Conservation (phyloP, 2,888 invertebrate species). For the Masnerella sp. region DNA sequence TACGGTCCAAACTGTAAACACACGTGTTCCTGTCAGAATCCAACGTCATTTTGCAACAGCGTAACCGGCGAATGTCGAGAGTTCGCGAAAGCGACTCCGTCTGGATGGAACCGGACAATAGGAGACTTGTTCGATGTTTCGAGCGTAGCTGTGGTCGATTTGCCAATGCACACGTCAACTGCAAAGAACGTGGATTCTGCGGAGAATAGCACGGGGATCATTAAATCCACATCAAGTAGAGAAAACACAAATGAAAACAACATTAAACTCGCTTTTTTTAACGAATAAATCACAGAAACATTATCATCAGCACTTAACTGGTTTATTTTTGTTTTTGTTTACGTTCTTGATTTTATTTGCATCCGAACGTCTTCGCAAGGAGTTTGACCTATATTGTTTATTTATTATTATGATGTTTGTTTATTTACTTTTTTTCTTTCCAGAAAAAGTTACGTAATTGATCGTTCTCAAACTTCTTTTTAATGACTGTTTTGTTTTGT, state of each 20-base stretch:
- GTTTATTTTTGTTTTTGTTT: no score
- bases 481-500: no score
- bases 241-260: neutral
- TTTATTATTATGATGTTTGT: no score
- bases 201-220: neutral
- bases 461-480: no score
- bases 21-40: constrained; percentile 82
- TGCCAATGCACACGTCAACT: constrained; percentile 9
- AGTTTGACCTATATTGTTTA: no score
- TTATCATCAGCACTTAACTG: no score
- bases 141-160: constrained; percentile 25
- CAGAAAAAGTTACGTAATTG: no score
- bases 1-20: constrained; percentile 88
- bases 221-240: neutral
- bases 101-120: constrained; percentile 44
- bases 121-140: constrained; percentile 32
- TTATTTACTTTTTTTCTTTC: no score
- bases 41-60: constrained; percentile 80
- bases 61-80: constrained; percentile 81
- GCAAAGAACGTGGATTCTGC: neutral
- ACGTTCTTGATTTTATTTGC: no score
- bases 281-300: neutral
- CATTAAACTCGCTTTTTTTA: neutral
- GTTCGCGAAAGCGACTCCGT: constrained; percentile 37
- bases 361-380: no score